Evolutionary conservation across 2,888 invertebrate species (phyloP), one percentile per base, ranked within the genome.

Genomic region (Oxytorus armatus): DNA sequence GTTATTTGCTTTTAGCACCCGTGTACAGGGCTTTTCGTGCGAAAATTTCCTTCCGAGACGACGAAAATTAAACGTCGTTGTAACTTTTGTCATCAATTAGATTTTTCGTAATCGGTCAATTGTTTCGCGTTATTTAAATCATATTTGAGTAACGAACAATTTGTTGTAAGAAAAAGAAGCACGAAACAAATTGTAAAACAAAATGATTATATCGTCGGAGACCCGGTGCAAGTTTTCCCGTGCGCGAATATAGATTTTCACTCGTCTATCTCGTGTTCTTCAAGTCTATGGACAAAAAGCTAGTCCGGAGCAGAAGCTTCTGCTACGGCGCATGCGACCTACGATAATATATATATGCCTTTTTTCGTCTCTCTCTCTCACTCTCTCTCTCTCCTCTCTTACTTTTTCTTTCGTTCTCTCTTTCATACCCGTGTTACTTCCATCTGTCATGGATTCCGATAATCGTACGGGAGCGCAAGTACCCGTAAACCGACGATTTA

Each of bases 381-480:
- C 4, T 47, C 25, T 53, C 11, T 18, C n/a, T 21, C 25, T n/a
- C 25, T 21, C 53, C n/a, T 25, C 1, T 42, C 0, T 7, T n/a
- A 29, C 11, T 57, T 14, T 74, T 63, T 74, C 55, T 66, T 66
- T 66, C 55, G n/a, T n/a, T n/a, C n/a, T n/a, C n/a, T n/a, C n/a
- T n/a, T 63, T 63, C 74, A 53, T 72, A 70, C 57, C 59, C 72
- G 84, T 82, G 84, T 82, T 83, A 69, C 82, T 81, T 82, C 69
- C 86, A 88, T 88, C 90, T 90, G 90, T 90, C 90, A 90, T 90
- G 90, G 90, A 90, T 89, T 89, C 90, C 88, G 86, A 85, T 88
- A 86, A 87, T 87, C 86, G 87, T 86, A 85, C 86, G 89, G 89
- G 89, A 86, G 85, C 87, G 87, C 87, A 87, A 85, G 86, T 87